Evolutionary conservation across 2,888 invertebrate species (phyloP), one percentile per base, ranked within the genome.

Genomic region (Heteromyza rotundicornis): DNA sequence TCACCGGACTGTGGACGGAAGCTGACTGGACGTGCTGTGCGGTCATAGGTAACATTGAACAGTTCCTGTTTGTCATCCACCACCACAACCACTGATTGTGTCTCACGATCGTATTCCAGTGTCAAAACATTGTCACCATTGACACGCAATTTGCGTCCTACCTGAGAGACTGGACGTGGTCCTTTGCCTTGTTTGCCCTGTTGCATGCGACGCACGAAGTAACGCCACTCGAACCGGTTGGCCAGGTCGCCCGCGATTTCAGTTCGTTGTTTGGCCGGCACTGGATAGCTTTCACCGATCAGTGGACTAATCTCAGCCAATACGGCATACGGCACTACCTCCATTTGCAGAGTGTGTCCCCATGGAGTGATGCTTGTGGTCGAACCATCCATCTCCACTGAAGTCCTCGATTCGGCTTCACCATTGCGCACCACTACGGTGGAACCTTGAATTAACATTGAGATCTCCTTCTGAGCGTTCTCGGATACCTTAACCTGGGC

Each of bases 221-320:
- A 97, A 44, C 96, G 87, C 97, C 97, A 98, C 84, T 98, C 97
- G 75, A 97, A 94, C 67, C 96, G 87, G 76, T 96, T 96, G 0
- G 95, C 94, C 59, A 95, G 82, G 77, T 96, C 95, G 0, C 95
- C 94, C 22, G 94, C 92, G 16, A 95, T 91, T 85, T 95, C 95
- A 0, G 92, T 94, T 63, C 91, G 88, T 80, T 95, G 95, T 77
- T 95, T 94, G 0, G 94, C 93, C 1, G 95, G 94, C 0, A 95
- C 94, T 0, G 95, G 95, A 76, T 94, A 95, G 73, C 93, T 94
- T 82, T 95, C 95, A 0, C 92, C 93, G n/a, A 95, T 81, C 1
- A 95, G 86, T 0, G 94, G 92, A 77, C 94, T 93, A 47, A 92
- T 89, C 82, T 95, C 95, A n/a, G 92, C 91, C 22, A 96, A 84